Conservation (phyloP, 2,797 vertebrate species). For the Triplophysa yarkandensis region DNA sequence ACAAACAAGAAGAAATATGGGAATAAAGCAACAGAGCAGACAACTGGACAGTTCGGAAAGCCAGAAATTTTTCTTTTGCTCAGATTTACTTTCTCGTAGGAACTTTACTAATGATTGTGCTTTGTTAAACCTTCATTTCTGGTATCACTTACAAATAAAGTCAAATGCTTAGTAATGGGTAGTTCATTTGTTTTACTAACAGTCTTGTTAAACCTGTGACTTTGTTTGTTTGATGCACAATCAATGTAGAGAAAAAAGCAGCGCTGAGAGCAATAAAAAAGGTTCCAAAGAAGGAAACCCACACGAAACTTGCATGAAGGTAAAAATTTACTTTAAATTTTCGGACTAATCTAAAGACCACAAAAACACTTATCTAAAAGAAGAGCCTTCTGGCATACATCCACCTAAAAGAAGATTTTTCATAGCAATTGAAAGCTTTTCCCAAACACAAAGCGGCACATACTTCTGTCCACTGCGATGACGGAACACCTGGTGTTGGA, state of each 20-base stretch:
- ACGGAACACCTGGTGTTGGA: constrained; percentile 34
- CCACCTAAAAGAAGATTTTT: constrained; percentile 32
- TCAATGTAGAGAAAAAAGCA: background rate
- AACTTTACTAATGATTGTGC: constrained; percentile 1
- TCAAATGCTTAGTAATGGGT: too few species aligned
- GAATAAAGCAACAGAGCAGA: constrained; percentile 6
- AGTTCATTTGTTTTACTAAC: background rate
- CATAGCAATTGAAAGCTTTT: constrained; percentile 20
- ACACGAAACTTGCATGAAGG: background rate
- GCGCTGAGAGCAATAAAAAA: too few species aligned
- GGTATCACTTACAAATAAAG: constrained; percentile 1
- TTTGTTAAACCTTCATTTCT: background rate
- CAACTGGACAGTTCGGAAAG: constrained; percentile 2
- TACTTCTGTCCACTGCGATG: constrained; percentile 8
- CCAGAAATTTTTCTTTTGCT: constrained; percentile 1
- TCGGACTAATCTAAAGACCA: constrained; percentile 24
- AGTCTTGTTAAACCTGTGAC: background rate
- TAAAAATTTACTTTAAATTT: too few species aligned
- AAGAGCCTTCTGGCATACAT: constrained; percentile 34
- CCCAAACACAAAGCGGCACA: constrained; percentile 38
- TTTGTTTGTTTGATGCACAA: too few species aligned
- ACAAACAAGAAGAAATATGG: constrained; percentile 32
- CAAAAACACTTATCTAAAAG: constrained; percentile 16
- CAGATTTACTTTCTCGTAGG: constrained; percentile 13
- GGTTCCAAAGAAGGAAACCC: background rate